Percentiles rank a stretch among this genome's conserved stretches.
phyloP scores from a whole-genome alignment of 1,140 invertebrate genomes.

The Eupristina koningsbergeri region DNA sequence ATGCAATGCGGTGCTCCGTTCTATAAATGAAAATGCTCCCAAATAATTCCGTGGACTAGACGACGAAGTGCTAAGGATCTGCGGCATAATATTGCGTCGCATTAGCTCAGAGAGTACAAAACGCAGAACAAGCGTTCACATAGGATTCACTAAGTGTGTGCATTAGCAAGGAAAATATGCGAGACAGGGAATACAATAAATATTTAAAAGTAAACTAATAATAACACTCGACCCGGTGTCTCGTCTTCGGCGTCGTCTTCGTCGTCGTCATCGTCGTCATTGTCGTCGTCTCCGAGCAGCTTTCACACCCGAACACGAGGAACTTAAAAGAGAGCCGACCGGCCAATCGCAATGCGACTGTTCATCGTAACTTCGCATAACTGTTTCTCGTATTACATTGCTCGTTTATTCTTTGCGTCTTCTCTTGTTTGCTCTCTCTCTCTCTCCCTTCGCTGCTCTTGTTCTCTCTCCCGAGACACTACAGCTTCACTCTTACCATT shows the following conservation, averaged over 20 bases:
- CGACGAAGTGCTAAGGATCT: neutral
- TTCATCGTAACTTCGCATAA: constrained; percentile 47
- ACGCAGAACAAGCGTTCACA: neutral
- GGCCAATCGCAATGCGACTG: constrained; percentile 47
- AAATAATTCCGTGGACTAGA: constrained; percentile 21
- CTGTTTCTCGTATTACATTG: constrained; percentile 52
- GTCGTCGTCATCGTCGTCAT: too few species aligned
- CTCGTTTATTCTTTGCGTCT: constrained; percentile 41
- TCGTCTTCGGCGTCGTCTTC: too few species aligned
- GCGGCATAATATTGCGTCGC: neutral
- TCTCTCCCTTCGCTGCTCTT: constrained; percentile 11
- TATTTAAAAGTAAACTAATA: constrained; percentile 69
- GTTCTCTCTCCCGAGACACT: neutral
- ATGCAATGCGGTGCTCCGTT: neutral
- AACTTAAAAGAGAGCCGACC: constrained; percentile 57
- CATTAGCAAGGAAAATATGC: constrained; percentile 50
- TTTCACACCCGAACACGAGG: neutral
- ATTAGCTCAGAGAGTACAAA: constrained; percentile 23
- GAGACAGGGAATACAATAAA: constrained; percentile 62
- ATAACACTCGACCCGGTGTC: constrained; percentile 57
- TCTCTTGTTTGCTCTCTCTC: neutral
- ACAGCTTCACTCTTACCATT: neutral
- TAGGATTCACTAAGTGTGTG: neutral
- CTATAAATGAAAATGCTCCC: constrained; percentile 17
- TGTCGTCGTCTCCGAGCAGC: neutral